A percentile compares a stretch with the other conserved stretches of the same genome.
These are phyloP conservation scores for Archips xylosteana DNA, from an alignment of 2,888 invertebrate species.

Conservation along the genomic window DNA sequence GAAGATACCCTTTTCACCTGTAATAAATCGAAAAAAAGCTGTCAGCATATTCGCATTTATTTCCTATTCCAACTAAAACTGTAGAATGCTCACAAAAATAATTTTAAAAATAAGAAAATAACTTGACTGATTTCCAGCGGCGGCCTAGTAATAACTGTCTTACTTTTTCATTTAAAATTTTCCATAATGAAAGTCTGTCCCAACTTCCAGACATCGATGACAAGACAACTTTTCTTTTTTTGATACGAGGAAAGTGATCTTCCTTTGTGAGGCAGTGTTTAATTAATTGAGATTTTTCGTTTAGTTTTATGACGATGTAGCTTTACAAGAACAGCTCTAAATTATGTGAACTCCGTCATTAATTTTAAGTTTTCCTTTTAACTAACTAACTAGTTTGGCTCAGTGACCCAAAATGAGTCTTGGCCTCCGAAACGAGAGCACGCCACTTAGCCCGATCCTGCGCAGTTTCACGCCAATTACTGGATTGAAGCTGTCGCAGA, in stretches of 20 bases:
- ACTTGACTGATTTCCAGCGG: background rate
- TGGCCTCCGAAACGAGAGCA: no score
- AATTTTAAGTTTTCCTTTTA: no score
- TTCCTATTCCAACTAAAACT: background rate
- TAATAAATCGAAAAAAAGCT: background rate
- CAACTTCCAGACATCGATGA: background rate
- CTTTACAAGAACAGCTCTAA: no score
- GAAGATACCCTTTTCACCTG: no score
- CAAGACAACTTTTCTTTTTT: constrained; percentile 2
- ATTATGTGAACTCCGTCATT: no score
- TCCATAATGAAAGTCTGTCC: constrained; percentile 14
- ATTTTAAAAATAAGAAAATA: background rate
- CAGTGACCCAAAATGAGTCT: no score
- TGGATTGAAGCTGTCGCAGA: no score
- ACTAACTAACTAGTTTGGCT: no score
- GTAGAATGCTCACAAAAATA: background rate
- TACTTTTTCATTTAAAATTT: constrained; percentile 19
- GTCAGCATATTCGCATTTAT: background rate
- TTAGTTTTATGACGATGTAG: no score
- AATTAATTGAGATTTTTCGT: background rate
- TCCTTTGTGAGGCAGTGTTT: background rate
- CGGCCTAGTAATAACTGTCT: background rate
- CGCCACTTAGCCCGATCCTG: no score
- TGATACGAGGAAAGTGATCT: constrained; percentile 10
- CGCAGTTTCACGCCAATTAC: no score